A percentile compares a stretch with the other conserved stretches of the same genome.
phyloP scores from a whole-genome alignment of 2,113 vertebrate species.

The Anarhynchus alexandrinus region DNA sequence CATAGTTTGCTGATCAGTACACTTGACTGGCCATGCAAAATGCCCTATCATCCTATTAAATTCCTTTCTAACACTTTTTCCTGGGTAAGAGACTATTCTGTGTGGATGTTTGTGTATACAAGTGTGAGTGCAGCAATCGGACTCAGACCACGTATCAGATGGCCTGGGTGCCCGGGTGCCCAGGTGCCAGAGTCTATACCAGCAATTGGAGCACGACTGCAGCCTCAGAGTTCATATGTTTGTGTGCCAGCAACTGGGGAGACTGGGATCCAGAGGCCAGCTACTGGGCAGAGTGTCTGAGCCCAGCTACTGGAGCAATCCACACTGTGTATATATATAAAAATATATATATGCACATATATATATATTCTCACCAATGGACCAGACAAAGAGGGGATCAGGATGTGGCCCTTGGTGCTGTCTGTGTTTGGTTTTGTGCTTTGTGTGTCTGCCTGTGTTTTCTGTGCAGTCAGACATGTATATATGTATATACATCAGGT shows the following conservation, averaged over 20 bases:
- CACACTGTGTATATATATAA: background rate
- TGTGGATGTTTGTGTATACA: background rate
- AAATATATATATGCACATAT: background rate
- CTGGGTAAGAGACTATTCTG: background rate
- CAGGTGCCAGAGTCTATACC: accelerated
- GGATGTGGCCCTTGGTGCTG: background rate
- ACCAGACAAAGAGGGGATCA: background rate
- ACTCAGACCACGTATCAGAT: background rate
- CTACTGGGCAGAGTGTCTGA: background rate
- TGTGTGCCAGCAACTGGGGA: background rate
- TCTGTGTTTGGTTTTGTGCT: background rate
- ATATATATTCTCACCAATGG: background rate
- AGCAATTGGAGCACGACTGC: background rate
- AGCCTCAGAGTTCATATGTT: background rate
- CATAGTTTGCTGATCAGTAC: background rate
- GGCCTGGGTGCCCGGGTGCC: accelerated
- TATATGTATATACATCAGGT: background rate
- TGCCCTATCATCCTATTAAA: background rate
- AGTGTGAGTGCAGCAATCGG: background rate
- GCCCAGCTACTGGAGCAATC: background rate
- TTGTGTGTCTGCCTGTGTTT: background rate
- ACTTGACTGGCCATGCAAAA: background rate
- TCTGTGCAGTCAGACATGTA: background rate
- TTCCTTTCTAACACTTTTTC: background rate
- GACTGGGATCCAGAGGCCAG: background rate